phyloP scores from a whole-genome alignment of 1,140 invertebrate species.

The Pseudomyrmex flavicornis region DNA sequence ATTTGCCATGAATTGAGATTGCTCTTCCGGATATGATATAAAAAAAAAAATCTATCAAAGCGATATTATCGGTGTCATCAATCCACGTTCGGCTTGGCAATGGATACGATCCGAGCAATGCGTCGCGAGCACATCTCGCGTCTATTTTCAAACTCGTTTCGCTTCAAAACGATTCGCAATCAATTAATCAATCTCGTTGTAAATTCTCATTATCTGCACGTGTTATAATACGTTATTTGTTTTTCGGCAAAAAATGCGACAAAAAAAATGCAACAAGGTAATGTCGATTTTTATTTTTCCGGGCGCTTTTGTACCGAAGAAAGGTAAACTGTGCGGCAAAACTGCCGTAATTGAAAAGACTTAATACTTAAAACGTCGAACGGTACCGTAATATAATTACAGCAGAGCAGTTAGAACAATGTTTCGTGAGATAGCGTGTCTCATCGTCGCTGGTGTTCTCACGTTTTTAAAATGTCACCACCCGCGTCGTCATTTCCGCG shows the following conservation, averaged over 20 bases:
- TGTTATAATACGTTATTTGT: too few species aligned
- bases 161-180: constrained; percentile 24
- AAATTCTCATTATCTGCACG: too few species aligned
- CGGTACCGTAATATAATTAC: constrained; percentile 35
- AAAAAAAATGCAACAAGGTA: too few species aligned
- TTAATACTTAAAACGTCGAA: constrained; percentile 22
- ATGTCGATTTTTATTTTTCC: too few species aligned
- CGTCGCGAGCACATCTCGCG: not conserved
- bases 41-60: not conserved
- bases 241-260: too few species aligned
- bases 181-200: not conserved
- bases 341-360: constrained; percentile 12
- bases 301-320: too few species aligned
- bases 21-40: not conserved
- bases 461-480: constrained; percentile 36
- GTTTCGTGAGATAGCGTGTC: not conserved
- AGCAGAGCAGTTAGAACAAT: not conserved
- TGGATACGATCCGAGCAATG: not conserved
- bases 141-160: constrained; percentile 22
- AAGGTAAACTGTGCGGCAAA: not conserved
- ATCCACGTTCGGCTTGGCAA: constrained; percentile 18
- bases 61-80: constrained; percentile 2
- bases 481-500: not conserved
- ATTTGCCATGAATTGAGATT: constrained; percentile 1
- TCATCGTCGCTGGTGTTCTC: not conserved